A percentile compares a stretch with the other conserved stretches of the same genome.
Conservation (phyloP, 2,113 vertebrate genomes). For the Bostrychus sinensis region DNA sequence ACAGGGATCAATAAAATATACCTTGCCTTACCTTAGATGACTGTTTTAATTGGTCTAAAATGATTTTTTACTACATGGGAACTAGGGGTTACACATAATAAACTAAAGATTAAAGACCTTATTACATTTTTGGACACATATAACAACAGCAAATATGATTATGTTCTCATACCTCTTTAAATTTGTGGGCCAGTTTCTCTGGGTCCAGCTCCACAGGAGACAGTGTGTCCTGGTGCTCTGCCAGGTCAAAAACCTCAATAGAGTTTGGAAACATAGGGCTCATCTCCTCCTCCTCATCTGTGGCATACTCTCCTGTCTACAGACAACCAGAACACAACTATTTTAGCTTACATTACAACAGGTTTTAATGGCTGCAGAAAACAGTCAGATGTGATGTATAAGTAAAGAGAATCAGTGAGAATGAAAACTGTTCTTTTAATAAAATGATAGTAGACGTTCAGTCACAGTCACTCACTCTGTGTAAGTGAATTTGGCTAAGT, state of each 20-base stretch:
- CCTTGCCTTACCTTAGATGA: no score
- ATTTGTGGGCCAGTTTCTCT: constrained; percentile 94
- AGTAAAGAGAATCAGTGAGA: no score
- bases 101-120: no score
- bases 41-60: no score
- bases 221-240: constrained; percentile 89
- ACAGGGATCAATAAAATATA: no score
- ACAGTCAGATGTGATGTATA: no score
- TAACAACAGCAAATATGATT: background rate
- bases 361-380: no score
- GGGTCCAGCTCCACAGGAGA: constrained; percentile 96
- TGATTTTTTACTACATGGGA: no score
- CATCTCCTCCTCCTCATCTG: constrained; percentile 92
- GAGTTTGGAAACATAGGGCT: constrained; percentile 93
- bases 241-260: constrained; percentile 96
- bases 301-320: constrained; percentile 94
- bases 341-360: background rate
- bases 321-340: background rate
- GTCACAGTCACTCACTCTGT: background rate
- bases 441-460: background rate
- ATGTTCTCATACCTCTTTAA: constrained; percentile 87
- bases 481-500: constrained; percentile 10
- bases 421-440: no score
- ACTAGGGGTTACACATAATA: no score
- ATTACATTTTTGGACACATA: no score